Base-by-base conservation (phyloP, 2,888 invertebrate genomes). In the Seira ritae region DNA sequence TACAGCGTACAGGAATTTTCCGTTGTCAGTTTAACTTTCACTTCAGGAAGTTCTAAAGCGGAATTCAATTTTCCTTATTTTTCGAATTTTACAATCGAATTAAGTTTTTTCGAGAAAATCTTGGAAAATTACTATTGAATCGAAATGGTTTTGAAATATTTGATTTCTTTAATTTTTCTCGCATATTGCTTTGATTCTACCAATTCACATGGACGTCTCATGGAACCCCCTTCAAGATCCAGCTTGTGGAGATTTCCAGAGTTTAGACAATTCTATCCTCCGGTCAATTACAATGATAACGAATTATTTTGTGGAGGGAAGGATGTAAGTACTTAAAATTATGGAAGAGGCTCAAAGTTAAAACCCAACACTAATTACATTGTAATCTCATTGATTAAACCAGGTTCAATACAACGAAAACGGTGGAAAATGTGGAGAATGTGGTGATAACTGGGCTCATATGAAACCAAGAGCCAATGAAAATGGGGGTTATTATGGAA, bases 321-420 rank as follows among this genome's bases (percentile, higher is more conserved):
- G 23, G 76, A 75, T 42, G 85, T 85, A 80, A 68, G 42, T 73
- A 20, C 42, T 42, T 50, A 50, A 31, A 8, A 31, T 31, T 31
- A 31, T n/a, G n/a, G n/a, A 20, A 42, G 6, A 42, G 46, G 15
- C n/a, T n/a, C n/a, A n/a, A n/a, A n/a, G n/a, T n/a, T n/a, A n/a
- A n/a, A n/a, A n/a, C n/a, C 42, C 12, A 50, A 12, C 20, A n/a
- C 20, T n/a, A 50, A 50, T 12, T 19, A 15, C 67, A 71, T 20
- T 62, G n/a, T 20, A 20, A n/a, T 50, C 50, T n/a, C 17, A 50
- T 50, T 50, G 15, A 15, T 50, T 2, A 50, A 50, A 62, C 10
- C 24, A 84, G 86, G 73, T 82, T 67, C 86, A 86, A 70, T 69
- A 84, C n/a, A 70, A 74, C n/a, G 24, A 73, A 69, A 86, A 86